Conservation (phyloP, 2,797 vertebrate species). For the Sarcophilus harrisii region DNA sequence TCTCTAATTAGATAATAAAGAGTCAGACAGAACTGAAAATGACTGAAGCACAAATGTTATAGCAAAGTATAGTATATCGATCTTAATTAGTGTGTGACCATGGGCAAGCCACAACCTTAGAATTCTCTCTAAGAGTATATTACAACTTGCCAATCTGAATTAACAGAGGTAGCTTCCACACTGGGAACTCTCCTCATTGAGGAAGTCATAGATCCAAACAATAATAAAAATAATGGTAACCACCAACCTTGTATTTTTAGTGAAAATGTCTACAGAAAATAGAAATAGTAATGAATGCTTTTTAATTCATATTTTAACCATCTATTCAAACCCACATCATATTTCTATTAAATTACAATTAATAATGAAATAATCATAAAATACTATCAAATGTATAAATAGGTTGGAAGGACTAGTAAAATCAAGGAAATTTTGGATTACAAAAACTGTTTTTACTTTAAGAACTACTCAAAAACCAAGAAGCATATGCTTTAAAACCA, state of each 20-base stretch:
- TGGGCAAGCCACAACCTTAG: background rate
- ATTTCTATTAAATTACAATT: slow-evolving; percentile 50
- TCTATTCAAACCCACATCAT: slow-evolving; percentile 40
- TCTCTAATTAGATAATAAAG: background rate
- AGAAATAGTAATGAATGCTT: background rate
- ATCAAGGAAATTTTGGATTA: slow-evolving; percentile 51
- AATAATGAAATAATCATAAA: slow-evolving; percentile 52
- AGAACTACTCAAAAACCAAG: slow-evolving; percentile 38
- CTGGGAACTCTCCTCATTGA: background rate
- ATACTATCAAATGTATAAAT: slow-evolving; percentile 39
- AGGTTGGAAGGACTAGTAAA: slow-evolving; percentile 20
- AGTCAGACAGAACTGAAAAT: background rate
- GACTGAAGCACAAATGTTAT: background rate
- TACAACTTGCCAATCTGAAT: background rate
- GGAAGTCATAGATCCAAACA: background rate
- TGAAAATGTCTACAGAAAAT: slow-evolving; percentile 53
- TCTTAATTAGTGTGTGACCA: background rate
- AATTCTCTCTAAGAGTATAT: background rate
- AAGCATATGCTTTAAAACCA: slow-evolving; percentile 30
- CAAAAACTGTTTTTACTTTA: slow-evolving; percentile 38
- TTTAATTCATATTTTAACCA: slow-evolving; percentile 23
- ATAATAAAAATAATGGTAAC: background rate
- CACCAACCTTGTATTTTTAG: background rate
- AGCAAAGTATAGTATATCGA: background rate
- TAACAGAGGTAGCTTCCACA: background rate